Evolutionary conservation across 1,140 invertebrate species (phyloP).

Genomic region (Octopus bimaculoides): DNA sequence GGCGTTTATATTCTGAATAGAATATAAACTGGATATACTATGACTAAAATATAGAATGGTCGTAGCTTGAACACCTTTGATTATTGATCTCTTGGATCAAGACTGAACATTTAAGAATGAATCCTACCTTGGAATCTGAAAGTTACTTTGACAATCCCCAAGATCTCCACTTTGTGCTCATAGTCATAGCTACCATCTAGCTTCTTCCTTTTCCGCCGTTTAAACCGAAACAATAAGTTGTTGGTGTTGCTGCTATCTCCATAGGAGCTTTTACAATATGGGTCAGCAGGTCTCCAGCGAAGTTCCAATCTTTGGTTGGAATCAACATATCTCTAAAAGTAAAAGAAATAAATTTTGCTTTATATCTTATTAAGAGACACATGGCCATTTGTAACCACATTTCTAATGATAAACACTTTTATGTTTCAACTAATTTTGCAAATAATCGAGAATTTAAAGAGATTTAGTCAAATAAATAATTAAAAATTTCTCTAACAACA

Average conservation of each 20-base stretch:
- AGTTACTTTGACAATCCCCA: constrained; percentile 69
- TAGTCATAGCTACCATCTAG: constrained; percentile 33
- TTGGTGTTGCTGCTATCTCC: constrained; percentile 68
- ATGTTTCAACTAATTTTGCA: too few species aligned
- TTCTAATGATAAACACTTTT: too few species aligned
- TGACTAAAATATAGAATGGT: too few species aligned
- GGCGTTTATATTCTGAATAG: too few species aligned
- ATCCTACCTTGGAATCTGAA: constrained; percentile 74
- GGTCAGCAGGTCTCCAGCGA: constrained; percentile 78
- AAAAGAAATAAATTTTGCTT: not conserved
- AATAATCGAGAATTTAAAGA: too few species aligned
- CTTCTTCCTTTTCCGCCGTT: constrained; percentile 37
- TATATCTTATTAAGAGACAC: not conserved
- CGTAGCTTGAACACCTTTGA: too few species aligned
- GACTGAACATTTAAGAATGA: not conserved
- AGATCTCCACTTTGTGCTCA: constrained; percentile 59
- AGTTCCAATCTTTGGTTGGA: constrained; percentile 72
- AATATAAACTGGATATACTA: too few species aligned
- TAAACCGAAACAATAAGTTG: constrained; percentile 73
- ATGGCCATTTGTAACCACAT: not conserved
- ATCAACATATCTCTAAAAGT: constrained; percentile 32
- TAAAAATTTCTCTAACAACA: too few species aligned
- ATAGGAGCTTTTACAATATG: constrained; percentile 77
- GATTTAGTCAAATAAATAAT: too few species aligned
- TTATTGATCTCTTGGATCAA: too few species aligned